Percentiles rank a stretch among this genome's conserved stretches.
phyloP scores from a whole-genome alignment of 1,140 invertebrate genomes.

The Globodera rostochiensis region DNA sequence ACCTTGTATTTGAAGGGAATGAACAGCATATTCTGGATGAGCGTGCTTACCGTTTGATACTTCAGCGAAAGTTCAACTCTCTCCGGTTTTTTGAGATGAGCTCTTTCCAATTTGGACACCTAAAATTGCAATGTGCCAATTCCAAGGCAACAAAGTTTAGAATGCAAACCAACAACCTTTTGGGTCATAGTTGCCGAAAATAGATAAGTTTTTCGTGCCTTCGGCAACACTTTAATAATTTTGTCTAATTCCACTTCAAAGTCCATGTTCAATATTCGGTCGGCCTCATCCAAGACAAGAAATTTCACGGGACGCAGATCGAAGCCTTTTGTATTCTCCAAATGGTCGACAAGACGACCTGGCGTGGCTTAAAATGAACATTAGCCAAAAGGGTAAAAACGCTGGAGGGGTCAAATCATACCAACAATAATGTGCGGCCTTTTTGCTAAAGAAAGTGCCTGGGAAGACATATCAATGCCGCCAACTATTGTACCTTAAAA shows the following conservation, averaged over 20 bases:
- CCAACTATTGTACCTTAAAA: conserved; percentile 76
- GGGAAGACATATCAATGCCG: conserved; percentile 94
- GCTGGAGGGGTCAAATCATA: conserved; percentile 15
- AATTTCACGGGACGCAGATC: conserved; percentile 48
- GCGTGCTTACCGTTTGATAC: conserved; percentile 94
- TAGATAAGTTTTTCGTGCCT: conserved; percentile 83
- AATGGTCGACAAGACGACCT: conserved; percentile 76
- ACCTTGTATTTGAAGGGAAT: conserved; percentile 94
- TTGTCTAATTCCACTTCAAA: conserved; percentile 78
- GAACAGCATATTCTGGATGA: conserved; percentile 92
- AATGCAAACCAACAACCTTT: conserved; percentile 21
- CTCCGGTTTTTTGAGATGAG: conserved; percentile 84
- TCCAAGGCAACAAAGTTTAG: no score
- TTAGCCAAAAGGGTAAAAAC: not conserved
- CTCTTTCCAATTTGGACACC: conserved; percentile 90
- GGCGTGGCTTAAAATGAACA: conserved; percentile 75
- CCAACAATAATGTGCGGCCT: conserved; percentile 75
- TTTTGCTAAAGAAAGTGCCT: conserved; percentile 84
- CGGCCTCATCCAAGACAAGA: conserved; percentile 63
- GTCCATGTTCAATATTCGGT: conserved; percentile 61
- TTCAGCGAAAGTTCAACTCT: conserved; percentile 83
- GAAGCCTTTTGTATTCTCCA: conserved; percentile 50
- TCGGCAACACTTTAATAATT: conserved; percentile 83
- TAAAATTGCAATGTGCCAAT: conserved; percentile 74
- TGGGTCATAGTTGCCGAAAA: conserved; percentile 83